These are phyloP conservation scores for Sarcophaga peregrina DNA, from an alignment of 1,140 invertebrate species.

Conservation along the genomic window DNA sequence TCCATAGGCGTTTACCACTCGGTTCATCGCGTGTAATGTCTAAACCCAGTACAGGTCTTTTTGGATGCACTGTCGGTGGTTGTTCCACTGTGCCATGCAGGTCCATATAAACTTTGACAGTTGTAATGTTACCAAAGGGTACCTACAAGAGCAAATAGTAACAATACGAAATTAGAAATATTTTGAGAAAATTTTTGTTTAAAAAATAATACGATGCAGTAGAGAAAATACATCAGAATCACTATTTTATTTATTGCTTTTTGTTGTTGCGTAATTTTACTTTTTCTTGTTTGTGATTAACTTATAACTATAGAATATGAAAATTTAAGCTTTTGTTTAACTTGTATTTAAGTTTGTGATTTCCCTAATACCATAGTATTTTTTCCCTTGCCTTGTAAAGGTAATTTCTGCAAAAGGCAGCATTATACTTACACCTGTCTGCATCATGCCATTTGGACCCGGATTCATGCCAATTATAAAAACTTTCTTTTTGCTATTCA, in stretches of 20 bases:
- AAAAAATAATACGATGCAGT: too few species aligned
- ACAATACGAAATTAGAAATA: not conserved
- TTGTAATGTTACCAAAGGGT: constrained; percentile 88
- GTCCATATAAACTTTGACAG: constrained; percentile 81
- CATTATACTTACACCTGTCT: constrained; percentile 80
- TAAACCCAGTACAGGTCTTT: constrained; percentile 80
- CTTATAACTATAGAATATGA: too few species aligned
- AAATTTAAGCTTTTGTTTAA: not conserved
- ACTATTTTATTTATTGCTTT: too few species aligned
- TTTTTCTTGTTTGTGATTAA: too few species aligned
- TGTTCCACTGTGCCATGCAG: constrained; percentile 78
- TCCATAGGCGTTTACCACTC: constrained; percentile 89
- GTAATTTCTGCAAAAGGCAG: not conserved
- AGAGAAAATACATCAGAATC: too few species aligned
- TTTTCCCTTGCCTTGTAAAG: too few species aligned
- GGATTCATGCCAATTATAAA: constrained; percentile 94
- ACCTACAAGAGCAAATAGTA: constrained; percentile 69
- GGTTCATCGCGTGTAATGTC: constrained; percentile 80
- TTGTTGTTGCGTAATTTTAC: too few species aligned
- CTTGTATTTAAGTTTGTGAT: not conserved
- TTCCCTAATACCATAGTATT: too few species aligned
- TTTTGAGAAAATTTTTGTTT: too few species aligned
- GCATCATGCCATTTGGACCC: constrained; percentile 93
- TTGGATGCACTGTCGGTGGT: constrained; percentile 77
- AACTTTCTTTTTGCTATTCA: constrained; percentile 75